Conservation (phyloP, 2,888 invertebrate species). For the Hypena proboscidalis region DNA sequence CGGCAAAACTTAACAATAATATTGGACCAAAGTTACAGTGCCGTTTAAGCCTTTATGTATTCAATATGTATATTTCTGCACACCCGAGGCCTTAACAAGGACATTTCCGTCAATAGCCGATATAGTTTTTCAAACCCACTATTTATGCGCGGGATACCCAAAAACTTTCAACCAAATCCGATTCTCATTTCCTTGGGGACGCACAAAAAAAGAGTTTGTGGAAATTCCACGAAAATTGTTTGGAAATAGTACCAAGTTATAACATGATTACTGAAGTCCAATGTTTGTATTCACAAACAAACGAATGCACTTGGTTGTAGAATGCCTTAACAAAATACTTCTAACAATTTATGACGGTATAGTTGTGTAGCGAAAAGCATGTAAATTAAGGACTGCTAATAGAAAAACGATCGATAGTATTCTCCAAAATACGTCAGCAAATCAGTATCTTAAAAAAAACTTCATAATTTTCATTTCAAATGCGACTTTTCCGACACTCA, state of each 20-base stretch:
- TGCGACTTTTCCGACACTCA: too few relatives aligned
- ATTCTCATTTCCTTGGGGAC: constrained; percentile 26
- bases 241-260: constrained; percentile 21
- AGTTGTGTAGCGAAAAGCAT: too few relatives aligned
- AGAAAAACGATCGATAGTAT: too few relatives aligned
- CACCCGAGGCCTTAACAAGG: constrained; percentile 7
- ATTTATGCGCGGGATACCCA: constrained; percentile 20
- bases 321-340: neutral
- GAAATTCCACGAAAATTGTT: constrained; percentile 32
- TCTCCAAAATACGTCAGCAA: too few relatives aligned
- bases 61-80: constrained; percentile 5
- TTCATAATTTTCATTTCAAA: too few relatives aligned
- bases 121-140: constrained; percentile 22
- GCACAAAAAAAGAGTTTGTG: constrained; percentile 23
- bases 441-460: too few relatives aligned
- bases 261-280: constrained; percentile 15
- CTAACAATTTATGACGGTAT: too few relatives aligned
- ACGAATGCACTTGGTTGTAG: constrained; percentile 11
- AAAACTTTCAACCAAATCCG: constrained; percentile 29
- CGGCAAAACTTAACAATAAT: too few relatives aligned
- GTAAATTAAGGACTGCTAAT: too few relatives aligned
- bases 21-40: neutral
- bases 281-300: constrained; percentile 7
- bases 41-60: constrained; percentile 4
- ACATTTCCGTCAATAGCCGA: constrained; percentile 14